A percentile compares a stretch with the other conserved stretches of the same genome.
Conservation (phyloP, 2,888 invertebrate species). For the Xestia ashworthii region DNA sequence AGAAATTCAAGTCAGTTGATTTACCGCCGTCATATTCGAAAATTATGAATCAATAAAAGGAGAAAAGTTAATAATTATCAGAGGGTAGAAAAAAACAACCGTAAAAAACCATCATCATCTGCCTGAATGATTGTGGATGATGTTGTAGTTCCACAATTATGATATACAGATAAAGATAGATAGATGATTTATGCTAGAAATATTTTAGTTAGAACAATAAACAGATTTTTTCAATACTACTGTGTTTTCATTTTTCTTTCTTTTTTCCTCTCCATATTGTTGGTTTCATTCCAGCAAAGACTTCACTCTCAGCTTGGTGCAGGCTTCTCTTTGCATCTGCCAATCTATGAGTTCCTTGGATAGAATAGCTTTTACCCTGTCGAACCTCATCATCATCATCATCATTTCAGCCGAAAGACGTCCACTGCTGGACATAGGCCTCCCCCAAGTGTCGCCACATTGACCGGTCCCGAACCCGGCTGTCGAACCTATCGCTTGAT, state of each 20-base stretch:
- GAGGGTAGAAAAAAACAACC: accelerated
- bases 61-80: background rate
- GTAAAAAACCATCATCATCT: background rate
- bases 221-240: background rate
- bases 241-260: background rate
- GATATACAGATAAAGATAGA: no score
- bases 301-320: background rate
- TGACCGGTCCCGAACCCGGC: no score
- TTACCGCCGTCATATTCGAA: slow-evolving; percentile 37
- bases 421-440: no score
- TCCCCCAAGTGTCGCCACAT: no score
- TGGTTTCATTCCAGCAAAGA: background rate
- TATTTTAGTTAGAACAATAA: background rate
- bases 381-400: no score
- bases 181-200: background rate
- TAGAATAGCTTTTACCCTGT: background rate
- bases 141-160: no score
- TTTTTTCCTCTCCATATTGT: background rate
- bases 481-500: background rate
- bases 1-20: slow-evolving; percentile 4
- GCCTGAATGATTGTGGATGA: background rate
- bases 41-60: slow-evolving; percentile 40
- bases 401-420: no score
- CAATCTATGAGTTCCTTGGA: background rate
- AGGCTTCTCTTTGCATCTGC: background rate